A percentile compares a stretch with the other conserved stretches of the same genome.
Evolutionary conservation across 2,797 vertebrate species (phyloP).

Genomic region (Enteromius paludinosus): DNA sequence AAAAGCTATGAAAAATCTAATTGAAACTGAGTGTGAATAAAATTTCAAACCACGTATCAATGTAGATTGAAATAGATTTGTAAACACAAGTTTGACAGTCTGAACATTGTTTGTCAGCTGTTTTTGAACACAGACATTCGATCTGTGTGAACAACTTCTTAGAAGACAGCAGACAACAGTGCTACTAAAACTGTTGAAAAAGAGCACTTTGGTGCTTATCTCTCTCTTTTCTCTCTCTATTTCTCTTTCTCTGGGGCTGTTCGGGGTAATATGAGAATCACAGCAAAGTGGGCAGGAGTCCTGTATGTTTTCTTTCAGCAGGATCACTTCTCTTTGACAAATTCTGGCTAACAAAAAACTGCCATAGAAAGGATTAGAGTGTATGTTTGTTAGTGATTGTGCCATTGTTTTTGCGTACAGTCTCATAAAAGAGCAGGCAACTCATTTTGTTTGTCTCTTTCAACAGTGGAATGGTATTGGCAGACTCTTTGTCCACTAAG

Average conservation of each 20-base stretch:
- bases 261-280: slow-evolving; percentile 48
- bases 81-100: neutral
- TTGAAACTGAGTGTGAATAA: neutral
- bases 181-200: neutral
- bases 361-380: slow-evolving; percentile 10
- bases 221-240: slow-evolving; percentile 7
- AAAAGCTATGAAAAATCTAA: neutral
- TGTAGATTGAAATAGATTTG: neutral
- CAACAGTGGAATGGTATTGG: slow-evolving; percentile 44
- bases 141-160: neutral
- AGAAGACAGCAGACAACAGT: neutral
- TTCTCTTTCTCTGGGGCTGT: slow-evolving; percentile 14
- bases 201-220: neutral
- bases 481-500: slow-evolving; percentile 2
- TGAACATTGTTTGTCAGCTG: neutral
- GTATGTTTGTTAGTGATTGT: neutral
- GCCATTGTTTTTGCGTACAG: slow-evolving; percentile 17
- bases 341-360: slow-evolving; percentile 3
- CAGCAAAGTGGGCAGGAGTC: slow-evolving; percentile 30
- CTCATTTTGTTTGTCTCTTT: slow-evolving; percentile 36
- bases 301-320: slow-evolving; percentile 28
- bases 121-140: neutral
- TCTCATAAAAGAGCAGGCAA: neutral
- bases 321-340: neutral
- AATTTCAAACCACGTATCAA: neutral